Percentiles rank a stretch among this genome's conserved stretches.
phyloP scores from a whole-genome alignment of 2,797 vertebrate species.

The Mastacembelus armatus region DNA sequence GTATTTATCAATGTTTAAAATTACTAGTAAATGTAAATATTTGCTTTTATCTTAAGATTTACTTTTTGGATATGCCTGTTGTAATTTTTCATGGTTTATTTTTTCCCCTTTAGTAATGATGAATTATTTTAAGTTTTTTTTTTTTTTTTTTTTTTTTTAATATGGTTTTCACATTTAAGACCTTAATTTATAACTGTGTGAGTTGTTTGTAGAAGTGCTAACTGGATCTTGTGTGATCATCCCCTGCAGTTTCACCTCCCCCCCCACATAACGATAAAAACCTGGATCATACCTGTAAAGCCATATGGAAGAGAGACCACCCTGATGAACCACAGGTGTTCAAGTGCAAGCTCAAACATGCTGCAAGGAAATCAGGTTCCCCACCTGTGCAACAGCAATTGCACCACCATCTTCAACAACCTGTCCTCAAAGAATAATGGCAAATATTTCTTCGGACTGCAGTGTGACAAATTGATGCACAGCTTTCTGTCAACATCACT shows the following conservation, averaged over 20 bases:
- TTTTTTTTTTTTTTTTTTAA: too few species aligned
- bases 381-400: slow-evolving; percentile 63
- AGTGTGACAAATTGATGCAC: slow-evolving; percentile 65
- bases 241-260: slow-evolving; percentile 68
- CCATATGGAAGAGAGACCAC: slow-evolving; percentile 69
- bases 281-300: slow-evolving; percentile 62
- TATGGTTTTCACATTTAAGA: too few species aligned
- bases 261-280: slow-evolving; percentile 9
- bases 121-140: too few species aligned
- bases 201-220: slow-evolving; percentile 61
- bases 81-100: too few species aligned
- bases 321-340: slow-evolving; percentile 60
- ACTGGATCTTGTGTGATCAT: slow-evolving; percentile 73
- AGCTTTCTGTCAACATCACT: slow-evolving; percentile 58
- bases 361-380: slow-evolving; percentile 70
- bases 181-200: too few species aligned
- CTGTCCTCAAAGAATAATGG: slow-evolving; percentile 40
- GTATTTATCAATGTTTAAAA: too few species aligned
- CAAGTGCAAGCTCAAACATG: slow-evolving; percentile 13
- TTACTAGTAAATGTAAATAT: too few species aligned
- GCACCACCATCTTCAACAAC: slow-evolving; percentile 74
- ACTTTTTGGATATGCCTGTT: too few species aligned
- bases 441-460: slow-evolving; percentile 72
- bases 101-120: too few species aligned
- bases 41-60: too few species aligned